Base-by-base conservation (phyloP, 2,888 invertebrate genomes). In the Idaea straminata region DNA sequence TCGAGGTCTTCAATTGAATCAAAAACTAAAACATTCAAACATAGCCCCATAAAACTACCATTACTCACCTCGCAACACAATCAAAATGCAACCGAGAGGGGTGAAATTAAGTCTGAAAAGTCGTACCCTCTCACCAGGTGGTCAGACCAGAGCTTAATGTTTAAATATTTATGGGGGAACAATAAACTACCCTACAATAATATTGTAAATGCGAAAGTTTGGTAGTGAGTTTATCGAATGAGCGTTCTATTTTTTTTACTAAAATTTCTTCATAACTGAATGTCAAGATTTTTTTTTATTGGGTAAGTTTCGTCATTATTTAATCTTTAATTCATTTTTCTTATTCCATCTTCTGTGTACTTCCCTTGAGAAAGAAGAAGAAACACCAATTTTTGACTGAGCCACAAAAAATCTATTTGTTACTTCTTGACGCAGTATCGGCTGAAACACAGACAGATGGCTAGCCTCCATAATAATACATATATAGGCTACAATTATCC, bases 121-220 rank as follows among this genome's bases (percentile, higher is more conserved):
- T 47, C 47, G 47, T 59, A 59, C 59, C 59, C 59, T 59, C 71
- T 63, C 69, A 66, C 69, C 69, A 69, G 69, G 71, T 72, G 71
- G 69, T 15, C 62, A 61, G 57, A 15, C 16, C 25, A 59, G 25
- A 25, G 59, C 16, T 34, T 59, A 59, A 59, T 59, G 59, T 25
- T 59, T 59, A 16, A 59, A 59, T 47, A 47, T 47, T 47, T 13
- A 47, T 13, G 47, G 25, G 47, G 47, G 47, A 47, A 47, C 47
- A 47, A 47, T 47, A 47, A 13, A 13, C 10, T 47, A 13, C 47
- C 5, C 47, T 13, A 47, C 47, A 13, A 47, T 47, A 47, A 47
- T 10, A 47, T 47, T 13, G 13, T 47, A 13, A 47, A 47, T 47
- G 47, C 47, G 47, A 4, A 47, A 47, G 47, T 10, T 47, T 47